These are phyloP conservation scores for Drosophila subobscura DNA, from an alignment of 1,140 invertebrate species.

Conservation along the genomic window DNA sequence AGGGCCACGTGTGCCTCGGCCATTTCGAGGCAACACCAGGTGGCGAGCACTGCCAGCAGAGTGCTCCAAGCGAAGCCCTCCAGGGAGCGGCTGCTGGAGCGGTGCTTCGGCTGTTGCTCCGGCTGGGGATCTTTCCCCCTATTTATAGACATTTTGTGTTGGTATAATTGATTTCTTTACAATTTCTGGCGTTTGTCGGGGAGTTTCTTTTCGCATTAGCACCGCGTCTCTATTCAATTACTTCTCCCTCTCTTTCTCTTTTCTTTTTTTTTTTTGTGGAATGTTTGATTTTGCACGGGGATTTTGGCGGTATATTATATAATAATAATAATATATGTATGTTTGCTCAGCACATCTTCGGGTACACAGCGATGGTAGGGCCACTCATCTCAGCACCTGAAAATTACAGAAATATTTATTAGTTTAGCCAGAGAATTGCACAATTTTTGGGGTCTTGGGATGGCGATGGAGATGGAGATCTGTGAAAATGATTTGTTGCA, in stretches of 20 bases:
- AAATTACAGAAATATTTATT: constrained; percentile 41
- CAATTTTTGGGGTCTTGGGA: constrained; percentile 9
- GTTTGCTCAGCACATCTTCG: no score
- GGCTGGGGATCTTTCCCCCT: constrained; percentile 49
- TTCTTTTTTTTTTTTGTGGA: constrained; percentile 24
- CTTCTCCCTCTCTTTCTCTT: constrained; percentile 16
- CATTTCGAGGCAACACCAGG: constrained; percentile 54
- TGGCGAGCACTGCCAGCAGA: constrained; percentile 33
- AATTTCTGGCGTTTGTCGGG: constrained; percentile 52
- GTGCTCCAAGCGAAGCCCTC: constrained; percentile 9
- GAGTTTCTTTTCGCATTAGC: constrained; percentile 53
- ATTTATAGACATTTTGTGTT: constrained; percentile 63
- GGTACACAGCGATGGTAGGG: neutral
- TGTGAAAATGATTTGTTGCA: constrained; percentile 66
- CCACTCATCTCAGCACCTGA: constrained; percentile 43
- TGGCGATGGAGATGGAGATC: constrained; percentile 6
- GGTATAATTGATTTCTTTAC: constrained; percentile 60
- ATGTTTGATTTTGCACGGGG: constrained; percentile 36
- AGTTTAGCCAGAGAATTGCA: constrained; percentile 49
- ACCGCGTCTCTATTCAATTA: constrained; percentile 32
- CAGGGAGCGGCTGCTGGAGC: neutral
- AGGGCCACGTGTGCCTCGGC: constrained; percentile 89
- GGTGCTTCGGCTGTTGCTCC: constrained; percentile 11
- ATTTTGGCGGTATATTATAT: constrained; percentile 38
- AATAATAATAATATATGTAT: constrained; percentile 21